Conservation (phyloP, 1,140 invertebrate genomes). For the Drosophila pectinifera region DNA sequence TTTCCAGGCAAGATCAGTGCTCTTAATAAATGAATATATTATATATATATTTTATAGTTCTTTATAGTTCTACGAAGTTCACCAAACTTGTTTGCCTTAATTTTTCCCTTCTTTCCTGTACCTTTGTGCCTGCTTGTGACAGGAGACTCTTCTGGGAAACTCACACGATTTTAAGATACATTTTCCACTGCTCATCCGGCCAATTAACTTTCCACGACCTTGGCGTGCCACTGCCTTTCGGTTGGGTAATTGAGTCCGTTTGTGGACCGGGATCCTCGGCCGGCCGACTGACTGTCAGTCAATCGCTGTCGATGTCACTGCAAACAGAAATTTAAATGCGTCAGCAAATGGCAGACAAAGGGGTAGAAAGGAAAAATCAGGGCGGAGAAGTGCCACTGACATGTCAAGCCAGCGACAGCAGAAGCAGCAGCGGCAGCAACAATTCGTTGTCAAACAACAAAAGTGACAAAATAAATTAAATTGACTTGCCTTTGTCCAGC, state of each 20-base stretch:
- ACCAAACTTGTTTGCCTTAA: too few species aligned
- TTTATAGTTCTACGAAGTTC: too few species aligned
- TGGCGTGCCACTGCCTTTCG: slow-evolving; percentile 6
- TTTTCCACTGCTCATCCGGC: neutral
- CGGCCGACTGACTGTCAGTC: slow-evolving; percentile 38
- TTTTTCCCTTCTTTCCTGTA: too few species aligned
- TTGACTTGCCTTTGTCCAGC: slow-evolving; percentile 61
- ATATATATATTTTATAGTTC: too few species aligned
- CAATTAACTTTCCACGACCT: slow-evolving; percentile 37
- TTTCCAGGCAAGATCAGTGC: too few species aligned
- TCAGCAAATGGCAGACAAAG: slow-evolving; percentile 70
- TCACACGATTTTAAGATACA: neutral
- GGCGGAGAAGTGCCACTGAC: slow-evolving; percentile 20
- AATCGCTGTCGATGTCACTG: slow-evolving; percentile 56
- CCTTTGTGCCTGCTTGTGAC: neutral
- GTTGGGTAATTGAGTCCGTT: slow-evolving; percentile 41
- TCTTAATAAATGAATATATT: too few species aligned
- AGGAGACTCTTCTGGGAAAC: neutral
- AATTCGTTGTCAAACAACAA: slow-evolving; percentile 72
- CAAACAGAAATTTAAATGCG: slow-evolving; percentile 80
- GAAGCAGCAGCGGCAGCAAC: slow-evolving; percentile 36
- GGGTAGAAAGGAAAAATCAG: slow-evolving; percentile 1
- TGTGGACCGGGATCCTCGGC: slow-evolving; percentile 17
- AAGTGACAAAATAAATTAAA: slow-evolving; percentile 83
- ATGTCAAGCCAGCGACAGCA: slow-evolving; percentile 36